Evolutionary conservation across 2,888 invertebrate genomes (phyloP).

Genomic region (Plutella xylostella): DNA sequence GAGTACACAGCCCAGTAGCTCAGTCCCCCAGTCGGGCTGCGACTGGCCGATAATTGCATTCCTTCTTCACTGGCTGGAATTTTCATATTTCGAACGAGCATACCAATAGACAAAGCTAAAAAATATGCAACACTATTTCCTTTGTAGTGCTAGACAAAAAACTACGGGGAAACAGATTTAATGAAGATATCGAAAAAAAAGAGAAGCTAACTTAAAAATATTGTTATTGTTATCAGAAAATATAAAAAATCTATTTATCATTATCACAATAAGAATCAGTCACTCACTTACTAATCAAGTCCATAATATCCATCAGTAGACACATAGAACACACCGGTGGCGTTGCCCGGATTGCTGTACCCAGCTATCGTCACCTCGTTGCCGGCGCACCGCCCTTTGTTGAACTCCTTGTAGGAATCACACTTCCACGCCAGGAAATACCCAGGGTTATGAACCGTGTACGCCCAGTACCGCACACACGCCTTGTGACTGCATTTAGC

Average conservation of each 20-base stretch:
- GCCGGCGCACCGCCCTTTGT: slow-evolving; percentile 31
- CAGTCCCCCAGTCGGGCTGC: too few species aligned
- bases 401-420: slow-evolving; percentile 40
- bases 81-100: background rate
- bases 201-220: too few species aligned
- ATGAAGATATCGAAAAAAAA: too few species aligned
- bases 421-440: slow-evolving; percentile 45
- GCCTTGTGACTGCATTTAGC: slow-evolving; percentile 52
- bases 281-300: background rate
- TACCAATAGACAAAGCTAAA: background rate
- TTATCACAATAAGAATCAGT: background rate
- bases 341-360: slow-evolving; percentile 49
- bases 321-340: slow-evolving; percentile 50
- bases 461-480: slow-evolving; percentile 45
- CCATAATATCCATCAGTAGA: slow-evolving; percentile 32
- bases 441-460: slow-evolving; percentile 37
- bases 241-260: too few species aligned
- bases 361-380: slow-evolving; percentile 43
- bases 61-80: background rate
- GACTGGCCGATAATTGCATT: background rate
- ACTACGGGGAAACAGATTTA: too few species aligned
- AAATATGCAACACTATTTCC: too few species aligned
- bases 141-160: too few species aligned
- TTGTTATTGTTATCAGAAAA: background rate
- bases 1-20: too few species aligned